phyloP scores from a whole-genome alignment of 2,113 vertebrate genomes.

The Pelmatolapia mariae region DNA sequence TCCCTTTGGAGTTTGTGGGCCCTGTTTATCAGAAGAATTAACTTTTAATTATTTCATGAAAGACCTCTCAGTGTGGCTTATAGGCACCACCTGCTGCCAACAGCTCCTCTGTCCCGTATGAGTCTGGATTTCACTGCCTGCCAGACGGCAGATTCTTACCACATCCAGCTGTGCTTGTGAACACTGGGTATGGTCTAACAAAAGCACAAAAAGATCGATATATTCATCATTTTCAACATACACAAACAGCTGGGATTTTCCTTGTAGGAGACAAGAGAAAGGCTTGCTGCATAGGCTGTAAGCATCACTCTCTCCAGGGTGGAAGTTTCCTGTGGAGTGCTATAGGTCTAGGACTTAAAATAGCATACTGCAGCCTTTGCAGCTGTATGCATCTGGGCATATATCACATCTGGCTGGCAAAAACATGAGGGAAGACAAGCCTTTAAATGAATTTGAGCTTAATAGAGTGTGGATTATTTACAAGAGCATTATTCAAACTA shows the following conservation, averaged over 20 bases:
- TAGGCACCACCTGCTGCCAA: not conserved
- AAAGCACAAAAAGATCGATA: not conserved
- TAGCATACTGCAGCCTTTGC: not conserved
- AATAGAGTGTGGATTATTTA: not conserved
- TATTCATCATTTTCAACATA: not conserved
- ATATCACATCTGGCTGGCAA: not conserved
- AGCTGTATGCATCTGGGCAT: not conserved
- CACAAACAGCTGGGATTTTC: not conserved
- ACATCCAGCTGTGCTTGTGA: not conserved
- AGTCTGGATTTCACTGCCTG: not conserved
- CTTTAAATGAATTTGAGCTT: not conserved
- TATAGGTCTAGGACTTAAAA: conserved; percentile 18
- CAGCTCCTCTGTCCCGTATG: not conserved
- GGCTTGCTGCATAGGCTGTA: not conserved
- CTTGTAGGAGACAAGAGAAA: not conserved
- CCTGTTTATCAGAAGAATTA: not conserved
- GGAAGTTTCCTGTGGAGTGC: not conserved
- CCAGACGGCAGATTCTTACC: not conserved
- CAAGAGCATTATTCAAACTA: not conserved
- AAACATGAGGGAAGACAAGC: not conserved
- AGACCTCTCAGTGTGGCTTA: not conserved
- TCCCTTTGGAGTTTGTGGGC: not conserved
- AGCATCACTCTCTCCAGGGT: not conserved
- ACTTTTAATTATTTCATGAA: conserved; percentile 9
- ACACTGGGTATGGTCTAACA: not conserved